phyloP scores from a whole-genome alignment of 2,888 invertebrate species.

The Conistra vaccinii region DNA sequence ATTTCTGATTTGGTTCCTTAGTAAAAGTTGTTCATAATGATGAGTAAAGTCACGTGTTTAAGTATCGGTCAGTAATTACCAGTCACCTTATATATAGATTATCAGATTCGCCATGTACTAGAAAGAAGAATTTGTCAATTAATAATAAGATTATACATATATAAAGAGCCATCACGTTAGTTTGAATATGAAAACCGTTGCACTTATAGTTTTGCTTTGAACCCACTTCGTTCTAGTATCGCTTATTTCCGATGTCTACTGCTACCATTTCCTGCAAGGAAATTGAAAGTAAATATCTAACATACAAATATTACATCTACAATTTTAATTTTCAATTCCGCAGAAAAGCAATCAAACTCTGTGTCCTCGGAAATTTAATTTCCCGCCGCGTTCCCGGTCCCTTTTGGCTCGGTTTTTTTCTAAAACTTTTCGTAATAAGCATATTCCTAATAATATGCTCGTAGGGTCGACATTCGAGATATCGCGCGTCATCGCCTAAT shows the following conservation, averaged over 20 bases:
- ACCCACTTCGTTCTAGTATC: not conserved
- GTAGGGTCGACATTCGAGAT: slow-evolving; percentile 31
- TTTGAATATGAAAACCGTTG: not conserved
- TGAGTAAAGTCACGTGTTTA: no score
- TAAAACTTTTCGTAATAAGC: slow-evolving; percentile 38
- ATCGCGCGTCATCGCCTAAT: slow-evolving; percentile 47
- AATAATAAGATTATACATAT: not conserved
- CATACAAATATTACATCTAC: slow-evolving; percentile 23
- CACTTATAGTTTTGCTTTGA: slow-evolving; percentile 1
- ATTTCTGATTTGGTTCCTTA: no score
- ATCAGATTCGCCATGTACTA: not conserved
- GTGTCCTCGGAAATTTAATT: slow-evolving; percentile 55
- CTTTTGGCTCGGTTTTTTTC: slow-evolving; percentile 46
- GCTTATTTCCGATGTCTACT: slow-evolving; percentile 1
- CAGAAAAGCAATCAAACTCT: slow-evolving; percentile 53
- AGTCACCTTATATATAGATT: no score
- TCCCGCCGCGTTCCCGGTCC: slow-evolving; percentile 30
- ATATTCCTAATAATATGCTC: slow-evolving; percentile 24
- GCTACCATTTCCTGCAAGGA: slow-evolving; percentile 20
- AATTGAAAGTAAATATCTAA: slow-evolving; percentile 32
- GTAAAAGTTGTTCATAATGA: no score
- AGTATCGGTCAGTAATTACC: no score
- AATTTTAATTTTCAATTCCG: slow-evolving; percentile 43
- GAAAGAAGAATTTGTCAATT: not conserved
- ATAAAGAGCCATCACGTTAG: not conserved